A percentile compares a stretch with the other conserved stretches of the same genome.
Evolutionary conservation across 2,888 invertebrate genomes (phyloP).

Genomic region (Belgica antarctica): DNA sequence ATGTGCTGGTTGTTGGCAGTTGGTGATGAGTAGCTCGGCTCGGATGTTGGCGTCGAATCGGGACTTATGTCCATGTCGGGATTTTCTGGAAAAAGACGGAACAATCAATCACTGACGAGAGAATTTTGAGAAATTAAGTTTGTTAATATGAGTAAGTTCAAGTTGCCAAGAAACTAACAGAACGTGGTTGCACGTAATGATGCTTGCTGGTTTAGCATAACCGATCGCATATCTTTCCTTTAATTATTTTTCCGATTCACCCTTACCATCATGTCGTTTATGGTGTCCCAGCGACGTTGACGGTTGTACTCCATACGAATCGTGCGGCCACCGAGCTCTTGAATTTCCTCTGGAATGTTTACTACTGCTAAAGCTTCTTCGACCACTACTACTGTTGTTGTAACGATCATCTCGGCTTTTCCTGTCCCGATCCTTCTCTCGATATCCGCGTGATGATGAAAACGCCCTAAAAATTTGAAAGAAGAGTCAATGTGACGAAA

Average conservation of each 20-base stretch:
- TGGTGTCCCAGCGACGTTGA: slow-evolving; percentile 48
- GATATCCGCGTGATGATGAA: slow-evolving; percentile 51
- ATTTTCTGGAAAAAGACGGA: slow-evolving; percentile 18
- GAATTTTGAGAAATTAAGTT: too few relatives aligned
- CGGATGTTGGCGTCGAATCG: slow-evolving; percentile 83
- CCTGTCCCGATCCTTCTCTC: slow-evolving; percentile 56
- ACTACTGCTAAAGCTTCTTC: slow-evolving; percentile 52
- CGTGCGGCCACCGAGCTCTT: slow-evolving; percentile 55
- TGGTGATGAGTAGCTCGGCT: slow-evolving; percentile 65
- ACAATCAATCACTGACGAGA: background rate
- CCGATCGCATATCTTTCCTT: too few relatives aligned
- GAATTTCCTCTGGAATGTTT: slow-evolving; percentile 68
- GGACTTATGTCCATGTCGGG: slow-evolving; percentile 92
- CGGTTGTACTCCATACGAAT: slow-evolving; percentile 50
- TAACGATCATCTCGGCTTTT: slow-evolving; percentile 39
- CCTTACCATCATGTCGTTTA: slow-evolving; percentile 53
- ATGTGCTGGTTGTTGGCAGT: slow-evolving; percentile 47
- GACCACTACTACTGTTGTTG: slow-evolving; percentile 23
- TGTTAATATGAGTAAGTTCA: background rate
- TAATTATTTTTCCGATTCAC: too few relatives aligned
- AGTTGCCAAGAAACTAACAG: too few relatives aligned
- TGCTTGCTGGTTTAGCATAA: too few relatives aligned
- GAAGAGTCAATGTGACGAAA: too few relatives aligned
- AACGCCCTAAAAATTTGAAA: slow-evolving; percentile 13
- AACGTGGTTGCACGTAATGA: too few relatives aligned